Evolutionary conservation across 2,113 vertebrate species (phyloP).

Genomic region (Delphinapterus leucas): DNA sequence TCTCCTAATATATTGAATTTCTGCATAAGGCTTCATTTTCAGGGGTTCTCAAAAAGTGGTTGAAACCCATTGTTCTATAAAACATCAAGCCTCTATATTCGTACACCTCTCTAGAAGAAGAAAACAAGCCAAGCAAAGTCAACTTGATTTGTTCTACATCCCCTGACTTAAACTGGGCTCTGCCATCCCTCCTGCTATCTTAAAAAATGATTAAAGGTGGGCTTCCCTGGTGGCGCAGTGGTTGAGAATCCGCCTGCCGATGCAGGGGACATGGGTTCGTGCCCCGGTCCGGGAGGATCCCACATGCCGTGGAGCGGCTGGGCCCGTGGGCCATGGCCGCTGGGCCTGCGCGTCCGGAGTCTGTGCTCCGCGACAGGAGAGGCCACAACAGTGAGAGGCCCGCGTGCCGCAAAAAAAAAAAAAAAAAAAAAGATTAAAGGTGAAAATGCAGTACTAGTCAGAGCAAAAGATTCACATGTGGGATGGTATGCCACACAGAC

Average conservation of each 20-base stretch:
- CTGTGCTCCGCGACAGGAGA: too few relatives aligned
- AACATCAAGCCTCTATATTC: background rate
- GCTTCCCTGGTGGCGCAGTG: too few relatives aligned
- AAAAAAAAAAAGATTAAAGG: background rate
- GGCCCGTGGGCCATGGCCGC: too few relatives aligned
- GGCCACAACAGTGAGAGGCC: too few relatives aligned
- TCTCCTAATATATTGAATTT: background rate
- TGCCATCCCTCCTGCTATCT: background rate
- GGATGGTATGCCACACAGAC: background rate
- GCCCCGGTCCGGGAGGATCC: too few relatives aligned
- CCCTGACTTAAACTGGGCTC: background rate
- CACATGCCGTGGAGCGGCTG: too few relatives aligned
- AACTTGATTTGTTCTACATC: background rate
- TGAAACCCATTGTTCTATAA: background rate
- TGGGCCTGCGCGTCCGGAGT: too few relatives aligned
- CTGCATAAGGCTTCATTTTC: background rate
- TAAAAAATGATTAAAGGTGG: background rate
- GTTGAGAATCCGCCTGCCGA: too few relatives aligned
- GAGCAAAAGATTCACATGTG: background rate
- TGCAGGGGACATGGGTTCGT: too few relatives aligned
- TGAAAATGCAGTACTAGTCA: background rate
- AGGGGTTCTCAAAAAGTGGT: background rate
- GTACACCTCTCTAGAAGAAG: background rate
- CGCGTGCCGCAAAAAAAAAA: too few relatives aligned
- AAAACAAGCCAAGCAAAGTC: background rate